Base-by-base conservation (phyloP, 2,797 vertebrate species). In the Huso huso region DNA sequence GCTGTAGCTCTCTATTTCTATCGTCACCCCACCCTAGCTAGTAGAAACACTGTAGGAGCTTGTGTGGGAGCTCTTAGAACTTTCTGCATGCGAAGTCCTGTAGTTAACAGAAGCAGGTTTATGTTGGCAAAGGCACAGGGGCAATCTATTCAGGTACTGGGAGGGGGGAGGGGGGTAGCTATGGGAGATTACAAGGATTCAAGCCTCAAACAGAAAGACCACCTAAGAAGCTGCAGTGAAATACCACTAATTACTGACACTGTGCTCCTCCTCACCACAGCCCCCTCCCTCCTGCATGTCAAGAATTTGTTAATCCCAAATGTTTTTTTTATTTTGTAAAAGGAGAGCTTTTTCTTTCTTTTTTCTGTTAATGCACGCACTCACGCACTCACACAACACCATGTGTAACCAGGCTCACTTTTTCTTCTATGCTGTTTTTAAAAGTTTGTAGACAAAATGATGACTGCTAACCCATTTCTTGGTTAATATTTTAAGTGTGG, bases 211-310 rank as follows among this genome's bases (percentile, higher is more conserved):
- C 83, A 49, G 64, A 49, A 82, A 85, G 93, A 95, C 91, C 92
- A 94, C 88, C 87, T 89, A 94, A 93, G 92, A 91, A 93, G 93
- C 85, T 68, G 83, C 85, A 86, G 86, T 86, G 88, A 92, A 94
- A 93, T 84, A 90, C 90, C 91, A 92, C 92, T 92, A 92, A 94
- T 94, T 93, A 93, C 93, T 90, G 91, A 88, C 90, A 92, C 88
- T 83, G 82, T 86, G 86, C 88, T 86, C 84, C 86, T 87, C 83
- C 84, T 87, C 77, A 84, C 86, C 79, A 76, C 86, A 86, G 86
- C 86, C 87, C 86, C 85, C 86, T 83, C 83, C 73, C 77, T 75
- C 81, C 77, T 84, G 88, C 82, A 93, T 92, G 92, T 83, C 87
- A 90, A 85, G 87, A 84, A 86, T 88, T 85, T 87, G 85, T 93